A percentile compares a stretch with the other conserved stretches of the same genome.
These are phyloP conservation scores for Nemoura dubitans DNA, from an alignment of 2,888 invertebrate species.

Conservation along the genomic window DNA sequence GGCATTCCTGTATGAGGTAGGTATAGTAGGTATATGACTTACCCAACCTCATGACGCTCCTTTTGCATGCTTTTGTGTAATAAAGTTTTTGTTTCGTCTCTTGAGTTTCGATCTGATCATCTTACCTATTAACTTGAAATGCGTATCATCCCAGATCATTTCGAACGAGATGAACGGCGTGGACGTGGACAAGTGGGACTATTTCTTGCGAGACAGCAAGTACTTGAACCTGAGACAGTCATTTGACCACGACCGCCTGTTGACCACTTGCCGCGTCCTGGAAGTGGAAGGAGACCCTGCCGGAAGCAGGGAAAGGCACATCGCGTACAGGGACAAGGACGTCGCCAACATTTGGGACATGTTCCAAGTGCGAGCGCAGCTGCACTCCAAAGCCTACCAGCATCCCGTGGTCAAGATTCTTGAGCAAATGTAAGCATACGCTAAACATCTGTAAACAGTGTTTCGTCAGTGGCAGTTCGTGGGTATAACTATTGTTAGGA, in stretches of 20 bases:
- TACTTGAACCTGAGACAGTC: constrained; percentile 60
- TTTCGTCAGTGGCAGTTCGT: too few species aligned
- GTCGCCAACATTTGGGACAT: constrained; percentile 61
- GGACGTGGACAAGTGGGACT: constrained; percentile 76
- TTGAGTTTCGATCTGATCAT: too few species aligned
- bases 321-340: constrained; percentile 63
- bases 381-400: constrained; percentile 64
- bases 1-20: constrained; percentile 63
- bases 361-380: constrained; percentile 61
- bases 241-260: constrained; percentile 61
- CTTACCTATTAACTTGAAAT: too few species aligned
- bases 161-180: constrained; percentile 67
- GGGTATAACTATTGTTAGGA: too few species aligned
- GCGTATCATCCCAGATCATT: constrained; percentile 62
- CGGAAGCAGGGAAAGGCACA: constrained; percentile 52
- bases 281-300: constrained; percentile 48
- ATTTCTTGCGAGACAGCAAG: constrained; percentile 68
- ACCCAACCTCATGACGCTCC: too few species aligned
- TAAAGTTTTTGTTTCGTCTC: too few species aligned
- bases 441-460: too few species aligned
- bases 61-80: too few species aligned
- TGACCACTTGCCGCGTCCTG: constrained; percentile 59
- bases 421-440: constrained; percentile 61
- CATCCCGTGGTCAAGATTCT: constrained; percentile 59
- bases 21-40: too few species aligned